Percentiles rank a stretch among this genome's conserved stretches.
phyloP scores from a whole-genome alignment of 2,888 invertebrate genomes.

The Eupithecia pulchellata region DNA sequence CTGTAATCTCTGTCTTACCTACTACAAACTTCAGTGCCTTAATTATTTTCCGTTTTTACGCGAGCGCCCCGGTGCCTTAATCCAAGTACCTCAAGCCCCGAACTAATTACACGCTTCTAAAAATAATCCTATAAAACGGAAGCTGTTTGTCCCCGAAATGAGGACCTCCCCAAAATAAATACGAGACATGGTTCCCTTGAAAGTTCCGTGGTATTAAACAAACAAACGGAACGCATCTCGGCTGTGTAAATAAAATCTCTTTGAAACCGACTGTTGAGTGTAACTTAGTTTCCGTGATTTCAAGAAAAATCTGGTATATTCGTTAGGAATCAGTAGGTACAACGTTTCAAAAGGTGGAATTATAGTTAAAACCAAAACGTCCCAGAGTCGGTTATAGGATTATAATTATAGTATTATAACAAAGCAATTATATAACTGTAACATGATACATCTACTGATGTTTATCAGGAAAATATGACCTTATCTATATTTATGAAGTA shows the following conservation, averaged over 20 bases:
- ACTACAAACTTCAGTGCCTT: background rate
- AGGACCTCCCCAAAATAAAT: constrained; percentile 42
- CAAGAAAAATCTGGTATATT: background rate
- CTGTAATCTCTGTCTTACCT: background rate
- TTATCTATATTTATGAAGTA: too few species aligned
- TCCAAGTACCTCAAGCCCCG: constrained; percentile 20
- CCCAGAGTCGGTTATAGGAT: too few species aligned
- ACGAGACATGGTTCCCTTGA: constrained; percentile 33
- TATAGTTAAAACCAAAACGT: too few species aligned
- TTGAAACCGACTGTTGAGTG: constrained; percentile 31
- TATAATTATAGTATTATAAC: too few species aligned
- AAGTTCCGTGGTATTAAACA: constrained; percentile 41
- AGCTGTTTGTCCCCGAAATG: constrained; percentile 42
- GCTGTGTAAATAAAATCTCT: constrained; percentile 40
- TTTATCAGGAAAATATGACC: too few species aligned
- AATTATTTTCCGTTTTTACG: constrained; percentile 15
- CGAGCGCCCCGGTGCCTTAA: constrained; percentile 11
- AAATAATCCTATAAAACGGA: constrained; percentile 39
- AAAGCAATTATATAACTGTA: too few species aligned
- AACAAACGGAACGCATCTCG: constrained; percentile 40
- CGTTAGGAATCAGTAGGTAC: too few species aligned
- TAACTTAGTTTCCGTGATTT: background rate
- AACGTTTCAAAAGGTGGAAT: too few species aligned
- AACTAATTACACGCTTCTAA: constrained; percentile 38
- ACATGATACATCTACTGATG: too few species aligned